A percentile compares a stretch with the other conserved stretches of the same genome.
Evolutionary conservation across 1,140 invertebrate species (phyloP).

Genomic region (Calliopsis andreniformis): DNA sequence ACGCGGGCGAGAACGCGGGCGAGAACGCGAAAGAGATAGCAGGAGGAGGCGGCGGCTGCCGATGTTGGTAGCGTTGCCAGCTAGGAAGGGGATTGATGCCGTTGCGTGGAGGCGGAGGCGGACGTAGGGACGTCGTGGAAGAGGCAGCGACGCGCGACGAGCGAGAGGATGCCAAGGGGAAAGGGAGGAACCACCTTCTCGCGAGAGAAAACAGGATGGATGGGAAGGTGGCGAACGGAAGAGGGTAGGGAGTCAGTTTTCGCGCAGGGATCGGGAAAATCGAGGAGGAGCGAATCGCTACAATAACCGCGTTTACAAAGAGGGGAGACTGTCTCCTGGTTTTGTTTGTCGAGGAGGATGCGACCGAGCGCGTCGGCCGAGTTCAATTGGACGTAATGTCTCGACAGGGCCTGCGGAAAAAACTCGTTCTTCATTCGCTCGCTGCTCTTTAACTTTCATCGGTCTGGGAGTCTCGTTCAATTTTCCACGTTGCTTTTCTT

Average conservation of each 20-base stretch:
- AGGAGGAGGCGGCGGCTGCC: conserved; percentile 33
- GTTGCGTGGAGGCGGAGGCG: conserved; percentile 22
- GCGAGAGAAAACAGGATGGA: conserved; percentile 3
- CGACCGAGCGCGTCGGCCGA: not conserved
- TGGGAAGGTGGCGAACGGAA: not conserved
- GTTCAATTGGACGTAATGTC: conserved; percentile 43
- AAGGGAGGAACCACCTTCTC: not conserved
- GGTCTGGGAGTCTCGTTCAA: not conserved
- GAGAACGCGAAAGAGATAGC: conserved; percentile 35
- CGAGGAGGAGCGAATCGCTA: conserved; percentile 6
- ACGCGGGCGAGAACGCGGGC: conserved; percentile 7
- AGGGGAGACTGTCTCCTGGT: conserved; percentile 8
- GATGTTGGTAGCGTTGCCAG: conserved; percentile 35
- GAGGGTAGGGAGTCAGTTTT: not conserved
- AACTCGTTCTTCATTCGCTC: conserved; percentile 5
- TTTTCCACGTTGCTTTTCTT: not conserved
- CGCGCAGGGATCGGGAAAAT: conserved; percentile 20
- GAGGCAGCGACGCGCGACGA: conserved; percentile 26
- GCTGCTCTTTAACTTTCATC: not conserved
- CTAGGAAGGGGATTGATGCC: conserved; percentile 39
- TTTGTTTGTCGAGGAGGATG: not conserved
- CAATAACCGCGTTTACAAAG: conserved; percentile 18
- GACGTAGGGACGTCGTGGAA: conserved; percentile 17
- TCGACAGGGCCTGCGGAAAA: not conserved
- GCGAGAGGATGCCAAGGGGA: not conserved